Evolutionary conservation across 2,113 vertebrate genomes (phyloP).

Genomic region (Syrmaticus mikado): DNA sequence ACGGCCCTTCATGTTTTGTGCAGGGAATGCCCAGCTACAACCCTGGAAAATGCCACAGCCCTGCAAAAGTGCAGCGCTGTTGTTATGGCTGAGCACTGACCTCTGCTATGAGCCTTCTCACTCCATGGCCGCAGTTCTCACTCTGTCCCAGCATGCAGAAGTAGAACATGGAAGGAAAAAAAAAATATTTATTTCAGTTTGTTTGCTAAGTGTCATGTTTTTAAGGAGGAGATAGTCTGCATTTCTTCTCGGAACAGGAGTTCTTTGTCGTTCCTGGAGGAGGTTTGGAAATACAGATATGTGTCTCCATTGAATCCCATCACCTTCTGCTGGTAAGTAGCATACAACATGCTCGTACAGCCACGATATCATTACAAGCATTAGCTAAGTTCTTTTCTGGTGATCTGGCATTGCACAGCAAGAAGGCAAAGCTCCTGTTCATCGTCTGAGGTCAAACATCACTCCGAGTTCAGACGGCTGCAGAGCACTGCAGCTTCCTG

Average conservation of each 20-base stretch:
- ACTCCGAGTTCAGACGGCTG: not conserved
- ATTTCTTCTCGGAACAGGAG: not conserved
- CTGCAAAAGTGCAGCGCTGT: not conserved
- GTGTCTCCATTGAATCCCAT: not conserved
- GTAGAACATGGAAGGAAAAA: not conserved
- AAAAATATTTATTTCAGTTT: not conserved
- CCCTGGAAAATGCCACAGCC: not conserved
- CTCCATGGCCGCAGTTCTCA: not conserved
- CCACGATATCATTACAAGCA: fast-evolving
- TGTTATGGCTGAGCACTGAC: not conserved
- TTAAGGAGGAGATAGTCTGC: not conserved
- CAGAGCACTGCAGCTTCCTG: not conserved
- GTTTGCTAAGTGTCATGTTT: not conserved
- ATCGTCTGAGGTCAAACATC: not conserved
- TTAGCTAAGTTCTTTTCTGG: not conserved
- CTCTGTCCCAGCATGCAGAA: not conserved
- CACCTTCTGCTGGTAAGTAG: not conserved
- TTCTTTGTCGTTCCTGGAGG: not conserved
- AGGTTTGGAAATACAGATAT: not conserved
- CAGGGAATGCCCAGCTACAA: not conserved
- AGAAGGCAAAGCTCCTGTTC: not conserved
- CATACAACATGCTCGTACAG: fast-evolving
- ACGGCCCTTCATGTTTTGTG: not conserved
- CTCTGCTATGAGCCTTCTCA: not conserved
- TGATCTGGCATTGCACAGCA: not conserved